These are phyloP conservation scores for Delphinus delphis DNA, from an alignment of 2,113 vertebrate species.

Conservation along the genomic window DNA sequence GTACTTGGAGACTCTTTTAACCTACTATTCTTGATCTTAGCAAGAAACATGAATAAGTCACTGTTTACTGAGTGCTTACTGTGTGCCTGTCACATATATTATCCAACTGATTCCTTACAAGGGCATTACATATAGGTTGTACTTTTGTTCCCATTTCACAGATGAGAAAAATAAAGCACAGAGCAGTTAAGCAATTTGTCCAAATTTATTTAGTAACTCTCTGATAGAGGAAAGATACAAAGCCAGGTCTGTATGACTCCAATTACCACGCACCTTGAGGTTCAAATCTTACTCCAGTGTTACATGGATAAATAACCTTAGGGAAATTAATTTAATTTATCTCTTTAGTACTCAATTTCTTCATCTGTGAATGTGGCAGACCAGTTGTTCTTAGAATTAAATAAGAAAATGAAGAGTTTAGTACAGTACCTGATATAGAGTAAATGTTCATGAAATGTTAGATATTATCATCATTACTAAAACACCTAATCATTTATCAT, in stretches of 20 bases:
- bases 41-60: not conserved
- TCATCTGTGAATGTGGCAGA: not conserved
- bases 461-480: not conserved
- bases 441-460: not conserved
- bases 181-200: not conserved
- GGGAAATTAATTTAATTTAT: not conserved
- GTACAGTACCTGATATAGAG: not conserved
- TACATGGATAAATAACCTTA: not conserved
- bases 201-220: not conserved
- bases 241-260: not conserved
- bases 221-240: not conserved
- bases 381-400: not conserved
- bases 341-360: not conserved
- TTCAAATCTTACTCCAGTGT: not conserved
- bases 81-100: not conserved
- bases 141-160: not conserved
- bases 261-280: not conserved
- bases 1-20: not conserved
- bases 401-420: not conserved
- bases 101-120: not conserved
- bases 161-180: not conserved
- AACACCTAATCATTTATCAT: not conserved
- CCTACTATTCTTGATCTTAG: not conserved
- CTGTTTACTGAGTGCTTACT: not conserved
- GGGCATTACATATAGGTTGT: not conserved